Evolutionary conservation across 2,888 invertebrate species (phyloP).

Genomic region (Drosophila rubida): DNA sequence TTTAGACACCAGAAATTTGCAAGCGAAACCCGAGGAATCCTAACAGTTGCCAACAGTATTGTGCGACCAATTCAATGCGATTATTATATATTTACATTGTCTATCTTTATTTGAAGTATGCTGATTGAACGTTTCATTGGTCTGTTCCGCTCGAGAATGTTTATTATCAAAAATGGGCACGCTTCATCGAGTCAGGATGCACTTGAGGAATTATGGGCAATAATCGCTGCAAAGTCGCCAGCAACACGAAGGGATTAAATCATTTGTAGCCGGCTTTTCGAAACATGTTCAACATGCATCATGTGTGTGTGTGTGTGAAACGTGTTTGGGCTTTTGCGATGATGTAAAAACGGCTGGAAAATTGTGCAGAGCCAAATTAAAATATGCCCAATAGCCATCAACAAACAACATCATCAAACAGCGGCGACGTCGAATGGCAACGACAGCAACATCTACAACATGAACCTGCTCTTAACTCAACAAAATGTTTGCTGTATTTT

Average conservation of each 20-base stretch:
- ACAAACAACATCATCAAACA: neutral
- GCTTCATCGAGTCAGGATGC: neutral
- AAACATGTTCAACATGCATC: neutral
- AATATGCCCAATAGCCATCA: constrained; percentile 43
- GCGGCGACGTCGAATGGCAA: neutral
- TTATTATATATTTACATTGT: no score
- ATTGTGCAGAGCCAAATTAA: constrained; percentile 51
- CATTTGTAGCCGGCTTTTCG: neutral
- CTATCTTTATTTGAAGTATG: no score
- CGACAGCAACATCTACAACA: constrained; percentile 1
- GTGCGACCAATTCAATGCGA: no score
- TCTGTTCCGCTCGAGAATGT: neutral
- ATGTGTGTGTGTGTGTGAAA: neutral
- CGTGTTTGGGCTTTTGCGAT: neutral
- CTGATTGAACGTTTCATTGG: no score
- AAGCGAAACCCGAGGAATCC: no score
- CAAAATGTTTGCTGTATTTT: constrained; percentile 39
- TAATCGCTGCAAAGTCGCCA: neutral
- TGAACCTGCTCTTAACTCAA: constrained; percentile 10
- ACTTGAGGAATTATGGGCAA: neutral
- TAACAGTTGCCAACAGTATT: no score
- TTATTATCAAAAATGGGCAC: neutral
- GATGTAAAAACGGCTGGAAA: constrained; percentile 21
- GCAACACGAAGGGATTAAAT: neutral
- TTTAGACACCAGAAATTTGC: no score